These are phyloP conservation scores for Agrypnus murinus DNA, from an alignment of 2,888 invertebrate genomes.

Conservation along the genomic window DNA sequence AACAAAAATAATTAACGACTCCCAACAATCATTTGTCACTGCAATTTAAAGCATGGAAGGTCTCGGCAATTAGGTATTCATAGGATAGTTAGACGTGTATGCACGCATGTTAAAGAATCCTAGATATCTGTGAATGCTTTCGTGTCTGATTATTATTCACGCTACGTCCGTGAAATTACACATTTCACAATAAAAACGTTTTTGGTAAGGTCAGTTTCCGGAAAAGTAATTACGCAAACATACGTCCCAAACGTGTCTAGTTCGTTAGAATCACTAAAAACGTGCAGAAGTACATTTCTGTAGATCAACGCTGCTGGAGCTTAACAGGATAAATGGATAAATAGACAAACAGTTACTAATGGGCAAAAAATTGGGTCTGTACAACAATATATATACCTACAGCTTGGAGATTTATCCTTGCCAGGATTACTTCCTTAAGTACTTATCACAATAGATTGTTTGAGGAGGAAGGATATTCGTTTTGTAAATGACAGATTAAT, in stretches of 20 bases:
- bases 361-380: not conserved
- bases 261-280: too few relatives aligned
- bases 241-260: not conserved
- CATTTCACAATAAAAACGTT: not conserved
- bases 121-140: not conserved
- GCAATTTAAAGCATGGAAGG: not conserved
- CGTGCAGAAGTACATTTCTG: too few relatives aligned
- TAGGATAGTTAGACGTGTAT: not conserved
- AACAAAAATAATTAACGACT: slow-evolving; percentile 11
- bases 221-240: not conserved
- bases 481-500: too few relatives aligned
- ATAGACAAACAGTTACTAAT: not conserved
- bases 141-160: not conserved
- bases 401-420: too few relatives aligned
- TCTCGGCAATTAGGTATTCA: slow-evolving; percentile 8
- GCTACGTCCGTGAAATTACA: not conserved
- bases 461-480: too few relatives aligned
- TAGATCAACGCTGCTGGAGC: too few relatives aligned
- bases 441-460: too few relatives aligned
- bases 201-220: slow-evolving; percentile 18
- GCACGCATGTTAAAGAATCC: not conserved
- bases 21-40: not conserved
- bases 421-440: too few relatives aligned
- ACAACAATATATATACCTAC: not conserved
- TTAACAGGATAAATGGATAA: not conserved